phyloP scores from a whole-genome alignment of 2,797 vertebrate species.

The Oreochromis grahami region DNA sequence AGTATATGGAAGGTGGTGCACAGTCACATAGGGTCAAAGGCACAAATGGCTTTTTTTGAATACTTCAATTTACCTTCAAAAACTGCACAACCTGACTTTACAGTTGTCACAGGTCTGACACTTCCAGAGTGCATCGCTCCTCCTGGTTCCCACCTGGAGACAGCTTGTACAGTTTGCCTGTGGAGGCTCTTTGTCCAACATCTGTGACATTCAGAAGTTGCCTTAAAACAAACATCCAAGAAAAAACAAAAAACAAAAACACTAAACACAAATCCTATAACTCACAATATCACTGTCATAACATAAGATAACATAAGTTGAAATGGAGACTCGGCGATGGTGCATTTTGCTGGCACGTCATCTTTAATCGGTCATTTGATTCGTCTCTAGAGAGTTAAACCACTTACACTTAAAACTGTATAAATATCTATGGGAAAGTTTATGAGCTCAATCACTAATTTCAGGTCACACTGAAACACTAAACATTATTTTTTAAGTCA shows the following conservation, averaged over 20 bases:
- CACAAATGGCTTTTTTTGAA: neutral
- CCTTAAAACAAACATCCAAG: neutral
- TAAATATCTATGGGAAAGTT: rapidly evolving
- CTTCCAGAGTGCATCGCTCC: neutral
- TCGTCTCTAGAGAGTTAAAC: neutral
- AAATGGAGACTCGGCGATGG: neutral
- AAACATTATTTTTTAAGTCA: neutral
- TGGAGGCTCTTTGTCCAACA: neutral
- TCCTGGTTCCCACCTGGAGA: neutral
- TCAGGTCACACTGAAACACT: neutral
- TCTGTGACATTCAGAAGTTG: neutral
- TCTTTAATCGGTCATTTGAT: neutral
- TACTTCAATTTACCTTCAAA: neutral
- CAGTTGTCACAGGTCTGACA: neutral
- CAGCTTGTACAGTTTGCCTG: neutral
- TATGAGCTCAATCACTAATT: neutral
- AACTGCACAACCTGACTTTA: neutral
- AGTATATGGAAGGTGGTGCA: neutral
- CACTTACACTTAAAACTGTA: neutral
- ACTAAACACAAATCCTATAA: neutral
- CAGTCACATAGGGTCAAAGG: rapidly evolving
- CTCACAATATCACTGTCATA: rapidly evolving
- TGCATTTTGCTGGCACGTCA: rapidly evolving
- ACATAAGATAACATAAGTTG: rapidly evolving
- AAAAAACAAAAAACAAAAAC: neutral